Conservation (phyloP, 2,113 vertebrate species). For the Hypocryptadius cinnamomeus region DNA sequence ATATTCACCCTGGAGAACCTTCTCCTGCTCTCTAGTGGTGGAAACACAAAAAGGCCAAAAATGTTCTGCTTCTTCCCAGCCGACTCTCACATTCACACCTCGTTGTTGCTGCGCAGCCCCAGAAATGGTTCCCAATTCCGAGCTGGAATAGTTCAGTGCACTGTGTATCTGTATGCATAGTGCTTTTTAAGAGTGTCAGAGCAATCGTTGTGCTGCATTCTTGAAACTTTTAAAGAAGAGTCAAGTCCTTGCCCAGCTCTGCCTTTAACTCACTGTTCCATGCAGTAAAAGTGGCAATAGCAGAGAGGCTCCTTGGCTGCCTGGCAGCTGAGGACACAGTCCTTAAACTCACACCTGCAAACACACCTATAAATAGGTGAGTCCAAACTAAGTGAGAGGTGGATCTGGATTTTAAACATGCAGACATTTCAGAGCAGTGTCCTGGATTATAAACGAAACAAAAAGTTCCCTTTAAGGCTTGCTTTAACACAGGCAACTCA, state of each 20-base stretch:
- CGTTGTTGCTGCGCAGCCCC: background rate
- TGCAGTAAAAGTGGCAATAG: background rate
- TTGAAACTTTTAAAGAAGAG: background rate
- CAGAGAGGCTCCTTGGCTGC: background rate
- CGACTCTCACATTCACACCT: background rate
- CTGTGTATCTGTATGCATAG: accelerated
- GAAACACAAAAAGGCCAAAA: background rate
- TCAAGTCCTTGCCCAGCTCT: background rate
- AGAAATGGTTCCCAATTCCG: background rate
- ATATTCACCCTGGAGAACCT: background rate
- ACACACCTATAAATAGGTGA: background rate
- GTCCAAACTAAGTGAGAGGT: background rate
- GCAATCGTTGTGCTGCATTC: background rate
- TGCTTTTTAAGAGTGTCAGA: background rate
- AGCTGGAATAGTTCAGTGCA: background rate
- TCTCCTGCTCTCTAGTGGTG: slow-evolving; percentile 42
- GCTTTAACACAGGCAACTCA: background rate
- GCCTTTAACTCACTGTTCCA: background rate
- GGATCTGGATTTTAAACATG: background rate
- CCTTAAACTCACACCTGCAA: background rate
- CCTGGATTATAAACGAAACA: background rate
- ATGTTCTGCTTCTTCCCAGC: background rate
- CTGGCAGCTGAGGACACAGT: background rate
- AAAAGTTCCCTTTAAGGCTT: background rate
- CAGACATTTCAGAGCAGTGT: background rate